Base-by-base conservation (phyloP, 2,797 vertebrate genomes). In the Ispidina lecontei region DNA sequence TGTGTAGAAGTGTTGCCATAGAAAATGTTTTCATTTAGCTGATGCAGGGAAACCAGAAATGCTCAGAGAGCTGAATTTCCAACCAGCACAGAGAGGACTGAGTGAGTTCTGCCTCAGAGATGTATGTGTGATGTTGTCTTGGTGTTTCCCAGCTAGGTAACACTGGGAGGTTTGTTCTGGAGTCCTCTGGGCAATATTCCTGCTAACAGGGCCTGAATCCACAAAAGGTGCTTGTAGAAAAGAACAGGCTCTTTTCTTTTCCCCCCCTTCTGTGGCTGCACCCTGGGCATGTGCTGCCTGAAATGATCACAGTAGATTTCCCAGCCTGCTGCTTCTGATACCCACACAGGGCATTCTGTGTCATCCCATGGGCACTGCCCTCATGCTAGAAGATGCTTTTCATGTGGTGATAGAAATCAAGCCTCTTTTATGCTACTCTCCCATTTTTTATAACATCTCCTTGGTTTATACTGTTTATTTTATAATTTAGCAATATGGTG, bases 381-480 rank as follows among this genome's bases (percentile, higher is more conserved):
- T 93, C 47, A 33, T 47, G 71, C 75, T 43, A 26, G 0, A 52
- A 77, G 81, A 83, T 59, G 67, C 35, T 85, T 81, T 93, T 75
- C 74, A 28, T 26, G 52, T 37, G 70, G 64, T 68, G 71, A 88
- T 84, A 72, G 62, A 94, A 77, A 64, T 86, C 33, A 71, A 94
- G 64, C 71, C 71, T 95, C 80, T 72, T 94, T 90, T 80, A 43
- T 72, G 75, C 56, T 76, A 69, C 47, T 84, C 69, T 84, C 39
- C 58, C 2, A 0, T 92, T 94, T 96, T 96, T 93, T 72, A 84
- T 89, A 89, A 68, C 85, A 90, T 70, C 90, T 84, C 89, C 79
- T 95, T 88, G 65, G 71, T 92, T 95, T 94, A 41, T 89, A 93
- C 52, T 81, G 63, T 87, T 95, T 84, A 43, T 96, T 95, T 94